These are phyloP conservation scores for Lepidurus apus DNA, from an alignment of 1,140 invertebrate species.

Conservation along the genomic window DNA sequence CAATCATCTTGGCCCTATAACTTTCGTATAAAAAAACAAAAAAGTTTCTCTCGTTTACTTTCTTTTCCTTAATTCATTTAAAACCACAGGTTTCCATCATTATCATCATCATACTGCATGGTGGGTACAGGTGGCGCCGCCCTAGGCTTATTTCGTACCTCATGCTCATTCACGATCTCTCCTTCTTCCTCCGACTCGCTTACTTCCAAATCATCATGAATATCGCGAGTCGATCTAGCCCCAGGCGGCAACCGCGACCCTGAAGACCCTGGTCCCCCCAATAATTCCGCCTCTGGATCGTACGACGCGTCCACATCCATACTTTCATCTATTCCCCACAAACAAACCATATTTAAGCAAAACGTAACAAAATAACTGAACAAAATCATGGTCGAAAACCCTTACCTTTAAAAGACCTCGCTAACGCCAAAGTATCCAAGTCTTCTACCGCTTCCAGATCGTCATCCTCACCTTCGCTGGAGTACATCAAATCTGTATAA, in stretches of 20 bases:
- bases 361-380: not conserved
- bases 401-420: conserved; percentile 39
- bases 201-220: conserved; percentile 68
- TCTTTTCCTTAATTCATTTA: conserved; percentile 39
- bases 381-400: conserved; percentile 24
- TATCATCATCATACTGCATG: conserved; percentile 46
- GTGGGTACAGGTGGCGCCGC: conserved; percentile 34
- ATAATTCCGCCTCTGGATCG: conserved; percentile 53
- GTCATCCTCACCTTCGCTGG: conserved; percentile 58
- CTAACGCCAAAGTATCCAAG: conserved; percentile 28
- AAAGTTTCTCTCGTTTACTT: not conserved
- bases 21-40: too few species aligned
- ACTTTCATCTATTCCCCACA: conserved; percentile 57
- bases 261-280: conserved; percentile 42
- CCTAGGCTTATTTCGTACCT: conserved; percentile 40
- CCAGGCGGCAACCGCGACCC: conserved; percentile 41
- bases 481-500: conserved; percentile 60
- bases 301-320: conserved; percentile 78
- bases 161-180: conserved; percentile 41
- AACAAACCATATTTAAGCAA: conserved; percentile 24
- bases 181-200: conserved; percentile 72
- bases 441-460: conserved; percentile 37
- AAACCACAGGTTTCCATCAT: conserved; percentile 52
- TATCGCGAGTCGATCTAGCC: conserved; percentile 50
- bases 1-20: too few species aligned